Conservation (phyloP, 2,113 vertebrate species). For the Tretioscincus oriximinensis region DNA sequence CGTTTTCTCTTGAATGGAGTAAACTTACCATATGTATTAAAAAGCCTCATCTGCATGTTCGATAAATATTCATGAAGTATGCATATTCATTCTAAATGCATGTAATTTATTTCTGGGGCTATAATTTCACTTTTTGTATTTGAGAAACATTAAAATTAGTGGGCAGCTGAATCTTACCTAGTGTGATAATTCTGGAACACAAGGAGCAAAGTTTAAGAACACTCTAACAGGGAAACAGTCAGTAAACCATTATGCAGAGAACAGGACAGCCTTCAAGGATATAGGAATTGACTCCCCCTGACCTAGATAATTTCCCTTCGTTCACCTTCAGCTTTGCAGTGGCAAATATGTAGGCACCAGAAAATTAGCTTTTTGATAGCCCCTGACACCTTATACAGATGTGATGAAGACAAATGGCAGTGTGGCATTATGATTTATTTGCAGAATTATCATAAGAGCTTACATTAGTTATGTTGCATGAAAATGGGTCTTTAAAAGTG, state of each 20-base stretch:
- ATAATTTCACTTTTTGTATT: too few relatives aligned
- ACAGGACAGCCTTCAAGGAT: background rate
- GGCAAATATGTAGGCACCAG: slow-evolving; percentile 18
- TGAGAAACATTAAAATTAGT: background rate
- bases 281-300: background rate
- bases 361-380: slow-evolving; percentile 37
- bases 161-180: background rate
- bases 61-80: too few relatives aligned
- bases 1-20: too few relatives aligned
- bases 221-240: background rate
- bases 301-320: slow-evolving; percentile 21
- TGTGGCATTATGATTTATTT: slow-evolving; percentile 27
- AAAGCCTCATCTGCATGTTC: too few relatives aligned
- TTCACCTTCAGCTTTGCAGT: slow-evolving; percentile 23
- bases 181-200: background rate
- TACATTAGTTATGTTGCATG: slow-evolving; percentile 18
- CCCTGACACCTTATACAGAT: slow-evolving; percentile 19
- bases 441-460: slow-evolving; percentile 22
- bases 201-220: background rate
- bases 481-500: slow-evolving; percentile 24
- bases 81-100: too few relatives aligned
- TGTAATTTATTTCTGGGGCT: too few relatives aligned
- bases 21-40: too few relatives aligned
- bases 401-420: slow-evolving; percentile 16
- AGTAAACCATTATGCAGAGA: background rate